These are phyloP conservation scores for Anseranas semipalmata DNA, from an alignment of 2,113 vertebrate species.

Conservation along the genomic window DNA sequence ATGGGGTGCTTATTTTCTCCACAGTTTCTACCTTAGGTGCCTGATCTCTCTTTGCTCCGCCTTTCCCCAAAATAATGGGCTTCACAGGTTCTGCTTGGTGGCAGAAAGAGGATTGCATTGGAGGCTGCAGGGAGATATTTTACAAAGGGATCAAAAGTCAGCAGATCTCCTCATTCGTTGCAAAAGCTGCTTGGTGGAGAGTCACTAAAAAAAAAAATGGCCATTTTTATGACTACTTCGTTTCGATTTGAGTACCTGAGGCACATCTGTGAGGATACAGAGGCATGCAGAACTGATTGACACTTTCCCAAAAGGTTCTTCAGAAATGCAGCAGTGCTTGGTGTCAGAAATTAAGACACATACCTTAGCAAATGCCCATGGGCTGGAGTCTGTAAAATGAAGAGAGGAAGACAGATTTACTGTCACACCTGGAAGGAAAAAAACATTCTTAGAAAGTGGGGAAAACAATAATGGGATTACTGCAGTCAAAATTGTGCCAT, in stretches of 20 bases:
- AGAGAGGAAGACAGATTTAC: not conserved
- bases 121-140: not conserved
- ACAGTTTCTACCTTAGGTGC: not conserved
- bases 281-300: not conserved
- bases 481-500: not conserved
- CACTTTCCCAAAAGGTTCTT: not conserved
- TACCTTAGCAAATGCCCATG: not conserved
- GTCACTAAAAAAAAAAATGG: not conserved
- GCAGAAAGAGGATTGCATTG: not conserved
- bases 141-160: not conserved
- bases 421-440: not conserved
- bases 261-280: not conserved
- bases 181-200: not conserved
- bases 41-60: not conserved
- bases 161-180: fast-evolving
- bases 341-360: not conserved
- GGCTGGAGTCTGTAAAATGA: not conserved
- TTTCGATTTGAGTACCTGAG: fast-evolving
- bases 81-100: not conserved
- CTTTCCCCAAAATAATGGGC: not conserved
- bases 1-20: not conserved
- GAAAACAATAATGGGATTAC: not conserved
- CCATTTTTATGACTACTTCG: fast-evolving
- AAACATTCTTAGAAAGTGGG: not conserved
- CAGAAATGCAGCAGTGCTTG: not conserved